Base-by-base conservation (phyloP, 2,113 vertebrate species). In the Gymnarchus niloticus region DNA sequence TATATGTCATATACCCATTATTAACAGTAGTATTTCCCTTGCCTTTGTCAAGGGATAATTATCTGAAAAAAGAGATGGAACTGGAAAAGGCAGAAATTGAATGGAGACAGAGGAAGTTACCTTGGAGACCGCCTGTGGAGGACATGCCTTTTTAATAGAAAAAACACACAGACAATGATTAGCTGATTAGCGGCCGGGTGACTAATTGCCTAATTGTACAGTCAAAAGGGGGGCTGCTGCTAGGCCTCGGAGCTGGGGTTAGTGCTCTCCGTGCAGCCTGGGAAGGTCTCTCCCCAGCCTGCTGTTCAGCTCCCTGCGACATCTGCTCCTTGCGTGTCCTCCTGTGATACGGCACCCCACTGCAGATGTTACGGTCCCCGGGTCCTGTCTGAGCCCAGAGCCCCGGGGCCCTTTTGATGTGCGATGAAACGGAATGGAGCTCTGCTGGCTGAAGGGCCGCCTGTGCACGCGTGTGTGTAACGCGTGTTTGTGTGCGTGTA, bases 381-480 rank as follows among this genome's bases (percentile, higher is more conserved):
- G 94, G 94, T 93, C 93, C 94, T 21, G 94, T 89, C 91, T 92
- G 93, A 89, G 95, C 95, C 93, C 94, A 94, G 95, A 94, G 87
- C 95, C 92, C 93, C 91, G 93, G n/a, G n/a, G 93, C 93, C 94
- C 94, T 95, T 96, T 97, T 96, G 96, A 97, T 96, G 96, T 96
- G 94, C 94, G 96, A 97, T 96, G 94, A 96, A 96, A 96, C 95
- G 94, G 95, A 95, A 94, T 92, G 87, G 56, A 95, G 91, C 77
- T 49, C 56, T 41, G 57, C 33, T 5, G 88, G 84, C 85, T 87
- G 85, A 84, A 86, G 85, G 88, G 86, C 85, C 46, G 1, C 37
- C 51, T 19, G 52, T 81, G 33, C 52, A 73, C 56, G 73, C 46
- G 49, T 51, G 52, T 10, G 73, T 51, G 44, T 61, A 81, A 28